A percentile compares a stretch with the other conserved stretches of the same genome.
These are phyloP conservation scores for Keiferia lycopersicella DNA, from an alignment of 2,888 invertebrate species.

Conservation along the genomic window DNA sequence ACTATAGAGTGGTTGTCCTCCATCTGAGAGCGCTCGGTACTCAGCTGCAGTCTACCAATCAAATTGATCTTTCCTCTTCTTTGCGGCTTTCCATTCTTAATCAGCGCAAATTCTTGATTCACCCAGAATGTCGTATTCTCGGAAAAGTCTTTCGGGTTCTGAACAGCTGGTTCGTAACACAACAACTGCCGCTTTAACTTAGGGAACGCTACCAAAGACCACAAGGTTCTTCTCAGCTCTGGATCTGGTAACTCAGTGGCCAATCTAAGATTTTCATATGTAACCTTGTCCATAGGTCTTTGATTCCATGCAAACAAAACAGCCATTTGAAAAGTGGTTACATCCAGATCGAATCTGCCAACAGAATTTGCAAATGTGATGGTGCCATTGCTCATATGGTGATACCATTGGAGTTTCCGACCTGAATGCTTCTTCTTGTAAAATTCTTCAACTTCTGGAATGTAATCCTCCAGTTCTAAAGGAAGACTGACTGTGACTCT, in stretches of 20 bases:
- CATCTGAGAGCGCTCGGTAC: constrained; percentile 96
- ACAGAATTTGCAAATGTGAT: constrained; percentile 96
- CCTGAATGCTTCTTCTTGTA: constrained; percentile 99
- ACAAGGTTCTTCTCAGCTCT: constrained; percentile 95
- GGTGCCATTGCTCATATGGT: constrained; percentile 99
- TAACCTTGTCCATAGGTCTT: constrained; percentile 93
- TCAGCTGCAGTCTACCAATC: constrained; percentile 96
- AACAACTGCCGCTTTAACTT: constrained; percentile 97
- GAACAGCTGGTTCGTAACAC: constrained; percentile 89
- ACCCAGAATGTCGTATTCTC: constrained; percentile 97
- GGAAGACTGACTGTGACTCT: constrained; percentile 97
- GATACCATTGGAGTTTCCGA: constrained; percentile 98
- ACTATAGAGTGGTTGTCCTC: constrained; percentile 99
- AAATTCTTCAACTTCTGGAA: constrained; percentile 99
- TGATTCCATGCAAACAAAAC: constrained; percentile 99
- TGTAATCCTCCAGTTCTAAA: constrained; percentile 98
- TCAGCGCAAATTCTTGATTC: constrained; percentile 97
- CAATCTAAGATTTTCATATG: constrained; percentile 97
- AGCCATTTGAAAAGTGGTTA: constrained; percentile 99
- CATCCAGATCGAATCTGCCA: constrained; percentile 98
- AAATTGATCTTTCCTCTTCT: constrained; percentile 97
- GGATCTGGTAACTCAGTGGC: constrained; percentile 98
- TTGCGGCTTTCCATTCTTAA: constrained; percentile 97
- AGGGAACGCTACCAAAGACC: constrained; percentile 97
- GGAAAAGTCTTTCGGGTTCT: constrained; percentile 95